Base-by-base conservation (phyloP, 2,113 vertebrate genomes). In the Rattus rattus region DNA sequence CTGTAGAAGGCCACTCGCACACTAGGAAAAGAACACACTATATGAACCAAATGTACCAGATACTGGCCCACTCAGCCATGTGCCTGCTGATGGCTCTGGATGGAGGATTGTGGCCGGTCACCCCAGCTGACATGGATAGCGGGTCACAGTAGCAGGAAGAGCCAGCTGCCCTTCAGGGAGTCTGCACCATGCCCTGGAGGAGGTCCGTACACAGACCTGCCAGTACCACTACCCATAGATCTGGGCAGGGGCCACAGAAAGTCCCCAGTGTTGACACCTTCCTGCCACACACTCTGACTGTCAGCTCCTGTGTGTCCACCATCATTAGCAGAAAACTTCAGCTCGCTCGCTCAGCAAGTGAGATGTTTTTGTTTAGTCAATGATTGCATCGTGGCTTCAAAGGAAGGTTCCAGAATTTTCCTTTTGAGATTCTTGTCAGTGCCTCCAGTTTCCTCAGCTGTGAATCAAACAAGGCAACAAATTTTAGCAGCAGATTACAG, bases 401-500 rank as follows among this genome's bases (percentile, higher is more conserved):
- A 92, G 75, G 76, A 84, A 70, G 90, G 80, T 52, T 75, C 92
- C 52, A 52, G 91, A 94, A 88, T 92, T 87, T 87, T 93, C 88
- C 92, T 94, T 97, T 85, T 77, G 94, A 97, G 92, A 92, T 86
- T 93, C 96, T 95, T 56, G 36, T 94, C 96, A 90, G 90, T 19
- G 14, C 95, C 95, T 97, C 92, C 67, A 81, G 92, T 91, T 90
- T 94, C 72, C 92, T 95, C 88, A 92, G 96, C 96, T 87, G 94
- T 5, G 72, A 96, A 92, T 95, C 89, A 88, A 92, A 97, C 80
- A 96, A 96, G 95, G 87, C 90, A 26, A 84, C 92, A 91, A 43
- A 88, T 96, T 92, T 93, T 70, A 94, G 97, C 54, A 76, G 86
- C 77, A 94, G 95, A 91, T 91, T 94, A 96, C 54, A 93, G 94